phyloP scores from a whole-genome alignment of 1,140 invertebrate genomes.

The Neotoxoptera formosana region DNA sequence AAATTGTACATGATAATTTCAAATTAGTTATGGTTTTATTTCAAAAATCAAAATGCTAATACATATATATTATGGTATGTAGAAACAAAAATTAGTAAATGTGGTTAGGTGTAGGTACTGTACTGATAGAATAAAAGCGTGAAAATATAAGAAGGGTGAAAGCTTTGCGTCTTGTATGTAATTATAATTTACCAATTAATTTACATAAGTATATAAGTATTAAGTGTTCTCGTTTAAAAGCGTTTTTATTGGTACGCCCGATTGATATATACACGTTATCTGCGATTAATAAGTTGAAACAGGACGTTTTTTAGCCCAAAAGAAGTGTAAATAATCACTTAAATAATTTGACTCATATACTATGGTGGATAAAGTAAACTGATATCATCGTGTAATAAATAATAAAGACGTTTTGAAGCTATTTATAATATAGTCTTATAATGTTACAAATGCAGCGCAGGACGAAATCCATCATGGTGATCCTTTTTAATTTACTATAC shows the following conservation, averaged over 20 bases:
- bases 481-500: no score
- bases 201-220: no score
- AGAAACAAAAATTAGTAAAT: background rate
- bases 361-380: no score
- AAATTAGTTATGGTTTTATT: background rate
- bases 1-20: background rate
- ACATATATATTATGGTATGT: background rate
- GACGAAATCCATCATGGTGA: no score
- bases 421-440: no score
- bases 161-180: background rate
- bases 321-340: background rate
- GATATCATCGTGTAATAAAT: no score
- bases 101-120: background rate
- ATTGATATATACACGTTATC: background rate
- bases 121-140: background rate
- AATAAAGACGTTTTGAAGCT: no score
- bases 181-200: background rate
- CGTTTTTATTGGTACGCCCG: no score
- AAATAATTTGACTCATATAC: background rate
- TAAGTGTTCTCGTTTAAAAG: no score
- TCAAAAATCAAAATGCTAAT: background rate
- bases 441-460: no score
- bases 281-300: background rate
- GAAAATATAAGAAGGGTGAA: background rate
- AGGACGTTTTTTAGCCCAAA: background rate